These are phyloP conservation scores for Gymnogyps californianus DNA, from an alignment of 2,113 vertebrate species.

Conservation along the genomic window DNA sequence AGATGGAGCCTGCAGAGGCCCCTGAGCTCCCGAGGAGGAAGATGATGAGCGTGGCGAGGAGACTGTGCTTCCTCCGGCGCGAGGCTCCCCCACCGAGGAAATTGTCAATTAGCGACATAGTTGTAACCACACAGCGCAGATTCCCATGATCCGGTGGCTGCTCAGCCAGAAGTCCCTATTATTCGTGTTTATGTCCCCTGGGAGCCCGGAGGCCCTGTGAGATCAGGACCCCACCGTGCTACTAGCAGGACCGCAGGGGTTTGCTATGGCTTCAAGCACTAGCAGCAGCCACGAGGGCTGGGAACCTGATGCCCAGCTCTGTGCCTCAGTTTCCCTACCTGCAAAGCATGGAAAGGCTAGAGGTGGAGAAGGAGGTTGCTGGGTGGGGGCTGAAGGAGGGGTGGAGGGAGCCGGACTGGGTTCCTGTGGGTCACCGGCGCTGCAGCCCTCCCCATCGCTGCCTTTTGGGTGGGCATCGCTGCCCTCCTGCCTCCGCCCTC, in stretches of 20 bases:
- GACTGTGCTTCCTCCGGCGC: neutral
- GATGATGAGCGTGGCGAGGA: neutral
- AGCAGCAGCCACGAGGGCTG: neutral
- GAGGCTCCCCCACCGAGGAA: constrained; percentile 10
- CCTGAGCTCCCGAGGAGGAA: neutral
- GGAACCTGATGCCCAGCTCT: neutral
- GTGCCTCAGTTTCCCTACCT: neutral
- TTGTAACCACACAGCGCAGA: neutral
- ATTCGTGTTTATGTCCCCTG: neutral
- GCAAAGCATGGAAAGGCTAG: neutral
- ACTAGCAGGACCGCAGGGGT: neutral
- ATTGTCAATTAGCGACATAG: constrained; percentile 6
- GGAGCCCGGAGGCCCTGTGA: neutral
- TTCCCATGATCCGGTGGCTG: constrained; percentile 32
- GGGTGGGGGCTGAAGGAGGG: neutral
- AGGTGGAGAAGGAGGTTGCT: neutral
- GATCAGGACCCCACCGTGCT: neutral
- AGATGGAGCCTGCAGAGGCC: neutral
- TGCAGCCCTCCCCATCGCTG: neutral
- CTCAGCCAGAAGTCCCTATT: neutral
- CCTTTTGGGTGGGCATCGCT: neutral
- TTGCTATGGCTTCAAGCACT: neutral
- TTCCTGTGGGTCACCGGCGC: neutral
- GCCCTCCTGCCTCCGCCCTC: neutral
- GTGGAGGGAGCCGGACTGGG: neutral